Evolutionary conservation across 2,888 invertebrate genomes (phyloP).

Genomic region (Buathra laborator): DNA sequence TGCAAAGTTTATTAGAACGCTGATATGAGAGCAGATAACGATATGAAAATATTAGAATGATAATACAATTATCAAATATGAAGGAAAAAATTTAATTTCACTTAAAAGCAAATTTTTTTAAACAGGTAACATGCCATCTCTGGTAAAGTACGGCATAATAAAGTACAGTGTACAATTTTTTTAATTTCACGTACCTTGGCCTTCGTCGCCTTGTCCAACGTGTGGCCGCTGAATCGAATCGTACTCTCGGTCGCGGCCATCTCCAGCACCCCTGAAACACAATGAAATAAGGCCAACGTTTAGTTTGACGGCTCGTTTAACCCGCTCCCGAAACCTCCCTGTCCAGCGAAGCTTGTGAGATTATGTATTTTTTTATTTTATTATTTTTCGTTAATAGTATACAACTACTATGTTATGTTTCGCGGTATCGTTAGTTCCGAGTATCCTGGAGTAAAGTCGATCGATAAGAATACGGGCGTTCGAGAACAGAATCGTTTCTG

Average conservation of each 20-base stretch:
- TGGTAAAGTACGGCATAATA: neutral
- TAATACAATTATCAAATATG: neutral
- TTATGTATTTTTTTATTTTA: neutral
- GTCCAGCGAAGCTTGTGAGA: conserved; percentile 23
- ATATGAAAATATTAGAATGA: neutral
- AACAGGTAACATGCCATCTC: neutral
- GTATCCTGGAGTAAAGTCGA: neutral
- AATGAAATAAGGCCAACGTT: conserved; percentile 69
- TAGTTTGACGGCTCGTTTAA: conserved; percentile 49
- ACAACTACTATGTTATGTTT: neutral
- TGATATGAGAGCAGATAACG: neutral
- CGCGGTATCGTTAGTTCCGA: neutral
- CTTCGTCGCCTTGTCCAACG: conserved; percentile 99
- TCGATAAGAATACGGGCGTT: neutral
- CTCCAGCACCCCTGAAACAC: conserved; percentile 91
- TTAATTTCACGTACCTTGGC: conserved; percentile 90
- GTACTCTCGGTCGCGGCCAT: conserved; percentile 93
- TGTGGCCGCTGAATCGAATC: conserved; percentile 98
- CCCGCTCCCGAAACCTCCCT: conserved; percentile 46
- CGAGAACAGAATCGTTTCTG: neutral
- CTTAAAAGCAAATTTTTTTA: neutral
- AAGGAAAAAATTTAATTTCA: neutral
- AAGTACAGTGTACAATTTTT: neutral
- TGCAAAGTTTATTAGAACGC: neutral
- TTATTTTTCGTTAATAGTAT: neutral